Base-by-base conservation (phyloP, 2,113 vertebrate genomes). In the Ochotona princeps region DNA sequence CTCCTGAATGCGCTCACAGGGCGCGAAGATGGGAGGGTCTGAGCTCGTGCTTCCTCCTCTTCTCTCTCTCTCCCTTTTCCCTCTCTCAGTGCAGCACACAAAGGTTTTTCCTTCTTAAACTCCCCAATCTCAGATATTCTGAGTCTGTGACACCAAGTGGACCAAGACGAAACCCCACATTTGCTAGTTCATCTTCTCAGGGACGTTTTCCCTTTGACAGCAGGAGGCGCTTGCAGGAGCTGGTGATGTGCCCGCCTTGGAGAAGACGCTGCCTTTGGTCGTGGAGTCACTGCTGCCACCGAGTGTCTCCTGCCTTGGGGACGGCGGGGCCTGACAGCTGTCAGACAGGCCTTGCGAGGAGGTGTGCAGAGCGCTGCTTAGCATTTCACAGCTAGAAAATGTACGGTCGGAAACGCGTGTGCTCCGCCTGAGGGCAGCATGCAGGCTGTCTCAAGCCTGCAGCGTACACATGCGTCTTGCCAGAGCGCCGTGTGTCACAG, bases 331-430 rank as follows among this genome's bases (percentile, higher is more conserved):
- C 95, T 92, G 5, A 5, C 12, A 70, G 95, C 91, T 35, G 32
- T 32, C 8, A 57, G 51, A 60, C 49, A 47, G 69, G 60, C 85
- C 21, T 78, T 76, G 81, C 49, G 85, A 90, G 32, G 49, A 3
- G 51, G 90, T 75, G 78, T 14, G 87, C 78, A 44, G 72, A 65
- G 73, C 17, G 5, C 0, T 1, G 30, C 90, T 87, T 28, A 83
- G 26, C 92, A 44, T 95, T 87, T 61, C 61, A 81, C 93, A 86
- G 82, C 90, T 85, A 74, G 92, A 78, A 85, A 90, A 54, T 66
- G 65, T 47, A 32, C 0, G 11, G 30, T 7, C 17, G 60, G 26
- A 87, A 66, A 57, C 82, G 35, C 49, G 12, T 21, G 26, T 8
- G 38, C n/a, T 25, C 89, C 60, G 91, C 95, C 89, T 65, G 8